A percentile compares a stretch with the other conserved stretches of the same genome.
Evolutionary conservation across 2,113 vertebrate species (phyloP).

Genomic region (Rousettus leschenaultii): DNA sequence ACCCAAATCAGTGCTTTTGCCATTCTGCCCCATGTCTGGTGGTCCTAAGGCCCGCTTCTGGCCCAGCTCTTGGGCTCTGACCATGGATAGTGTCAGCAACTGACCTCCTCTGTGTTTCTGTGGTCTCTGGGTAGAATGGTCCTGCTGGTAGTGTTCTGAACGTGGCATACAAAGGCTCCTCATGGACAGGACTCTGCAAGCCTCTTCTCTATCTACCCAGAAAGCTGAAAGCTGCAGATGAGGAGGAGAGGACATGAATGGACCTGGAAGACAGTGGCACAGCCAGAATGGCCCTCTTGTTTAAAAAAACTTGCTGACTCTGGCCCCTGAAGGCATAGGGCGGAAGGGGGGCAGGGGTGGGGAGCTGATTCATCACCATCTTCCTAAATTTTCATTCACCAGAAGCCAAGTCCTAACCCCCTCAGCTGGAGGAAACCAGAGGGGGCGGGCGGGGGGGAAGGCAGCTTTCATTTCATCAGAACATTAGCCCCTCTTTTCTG

Average conservation of each 20-base stretch:
- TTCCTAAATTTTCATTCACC: neutral
- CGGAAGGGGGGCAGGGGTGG: too few species aligned
- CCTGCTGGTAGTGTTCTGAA: neutral
- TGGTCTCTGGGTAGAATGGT: neutral
- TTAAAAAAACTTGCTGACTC: neutral
- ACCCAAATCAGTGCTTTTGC: neutral
- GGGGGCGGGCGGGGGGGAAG: too few species aligned
- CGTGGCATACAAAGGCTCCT: rapidly evolving
- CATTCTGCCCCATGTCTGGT: neutral
- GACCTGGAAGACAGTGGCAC: neutral
- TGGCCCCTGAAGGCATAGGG: neutral
- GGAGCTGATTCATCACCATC: neutral
- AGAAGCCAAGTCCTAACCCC: neutral
- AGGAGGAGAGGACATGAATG: neutral
- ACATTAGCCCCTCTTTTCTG: neutral
- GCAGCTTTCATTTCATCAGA: neutral
- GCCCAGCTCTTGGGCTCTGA: neutral
- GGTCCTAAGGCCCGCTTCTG: neutral
- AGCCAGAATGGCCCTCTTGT: neutral
- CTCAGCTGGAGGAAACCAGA: neutral
- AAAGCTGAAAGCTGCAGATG: neutral
- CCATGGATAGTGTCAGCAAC: too few species aligned
- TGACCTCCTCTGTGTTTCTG: neutral
- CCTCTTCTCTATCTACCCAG: neutral
- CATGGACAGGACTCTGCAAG: neutral